Evolutionary conservation across 2,113 vertebrate genomes (phyloP).

Genomic region (Mastomys coucha): DNA sequence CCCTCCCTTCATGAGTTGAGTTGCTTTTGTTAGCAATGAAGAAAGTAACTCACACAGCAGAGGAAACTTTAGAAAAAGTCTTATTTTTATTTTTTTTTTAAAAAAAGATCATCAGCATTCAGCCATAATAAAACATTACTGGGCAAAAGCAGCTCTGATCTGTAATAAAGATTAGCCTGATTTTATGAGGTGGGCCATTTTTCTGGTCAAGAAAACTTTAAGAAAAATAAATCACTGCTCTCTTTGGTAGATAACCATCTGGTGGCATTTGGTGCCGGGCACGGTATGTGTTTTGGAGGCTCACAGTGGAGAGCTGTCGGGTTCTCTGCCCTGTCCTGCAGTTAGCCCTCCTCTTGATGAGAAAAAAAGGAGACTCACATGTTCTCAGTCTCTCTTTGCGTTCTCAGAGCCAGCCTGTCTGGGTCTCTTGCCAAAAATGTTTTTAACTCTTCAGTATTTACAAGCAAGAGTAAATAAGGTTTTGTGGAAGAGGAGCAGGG

Average conservation of each 20-base stretch:
- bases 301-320: neutral
- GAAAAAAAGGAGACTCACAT: neutral
- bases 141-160: constrained; percentile 39
- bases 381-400: neutral
- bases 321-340: neutral
- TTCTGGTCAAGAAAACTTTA: neutral
- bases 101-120: neutral
- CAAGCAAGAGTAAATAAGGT: constrained; percentile 39
- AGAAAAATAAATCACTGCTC: constrained; percentile 8
- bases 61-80: neutral
- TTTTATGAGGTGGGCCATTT: constrained; percentile 1
- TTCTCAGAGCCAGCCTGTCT: constrained; percentile 71
- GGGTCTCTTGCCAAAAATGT: constrained; percentile 54
- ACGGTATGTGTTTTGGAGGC: neutral
- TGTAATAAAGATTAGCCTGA: constrained; percentile 50
- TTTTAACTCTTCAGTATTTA: constrained; percentile 59
- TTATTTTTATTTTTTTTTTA: neutral
- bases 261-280: neutral
- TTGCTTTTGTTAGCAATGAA: neutral
- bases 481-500: fast-evolving
- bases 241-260: neutral
- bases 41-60: neutral
- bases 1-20: neutral
- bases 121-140: neutral
- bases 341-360: neutral